Conservation (phyloP, 1,140 invertebrate species). For the Orchesella cincta region DNA sequence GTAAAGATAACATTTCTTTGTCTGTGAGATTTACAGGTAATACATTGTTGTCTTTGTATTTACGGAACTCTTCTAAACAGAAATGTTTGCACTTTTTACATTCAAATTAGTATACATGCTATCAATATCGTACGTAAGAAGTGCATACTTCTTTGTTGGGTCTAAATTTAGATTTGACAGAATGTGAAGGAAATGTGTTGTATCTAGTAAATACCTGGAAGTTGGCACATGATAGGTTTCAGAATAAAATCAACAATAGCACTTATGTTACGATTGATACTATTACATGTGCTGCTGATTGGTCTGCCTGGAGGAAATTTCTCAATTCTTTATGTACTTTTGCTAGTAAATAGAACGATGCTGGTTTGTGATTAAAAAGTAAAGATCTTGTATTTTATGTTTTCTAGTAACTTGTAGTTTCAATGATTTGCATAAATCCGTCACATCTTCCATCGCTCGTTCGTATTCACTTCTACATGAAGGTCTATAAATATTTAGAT, state of each 20-base stretch:
- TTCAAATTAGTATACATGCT: slow-evolving; percentile 22
- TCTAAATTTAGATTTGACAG: neutral
- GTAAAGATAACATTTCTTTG: neutral
- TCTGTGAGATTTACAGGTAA: neutral
- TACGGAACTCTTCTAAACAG: neutral
- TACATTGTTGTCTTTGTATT: neutral
- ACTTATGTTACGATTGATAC: slow-evolving; percentile 6
- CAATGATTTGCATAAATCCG: neutral
- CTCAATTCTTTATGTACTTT: slow-evolving; percentile 1
- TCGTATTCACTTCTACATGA: neutral
- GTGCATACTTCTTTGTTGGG: neutral
- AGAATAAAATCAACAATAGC: slow-evolving; percentile 6
- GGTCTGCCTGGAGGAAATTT: slow-evolving; percentile 5
- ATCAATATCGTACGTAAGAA: slow-evolving; percentile 7
- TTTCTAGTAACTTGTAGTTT: neutral
- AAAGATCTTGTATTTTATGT: neutral
- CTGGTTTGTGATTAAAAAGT: slow-evolving; percentile 9
- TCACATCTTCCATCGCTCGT: neutral
- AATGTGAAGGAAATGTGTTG: neutral
- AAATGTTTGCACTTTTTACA: neutral
- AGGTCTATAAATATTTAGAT: neutral
- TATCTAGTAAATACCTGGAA: slow-evolving; percentile 1
- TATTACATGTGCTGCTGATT: slow-evolving; percentile 11
- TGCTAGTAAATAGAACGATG: neutral
- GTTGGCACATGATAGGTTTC: neutral